Evolutionary conservation across 2,113 vertebrate species (phyloP), one percentile per base, ranked within the genome.

Genomic region (Engystomops pustulosus): DNA sequence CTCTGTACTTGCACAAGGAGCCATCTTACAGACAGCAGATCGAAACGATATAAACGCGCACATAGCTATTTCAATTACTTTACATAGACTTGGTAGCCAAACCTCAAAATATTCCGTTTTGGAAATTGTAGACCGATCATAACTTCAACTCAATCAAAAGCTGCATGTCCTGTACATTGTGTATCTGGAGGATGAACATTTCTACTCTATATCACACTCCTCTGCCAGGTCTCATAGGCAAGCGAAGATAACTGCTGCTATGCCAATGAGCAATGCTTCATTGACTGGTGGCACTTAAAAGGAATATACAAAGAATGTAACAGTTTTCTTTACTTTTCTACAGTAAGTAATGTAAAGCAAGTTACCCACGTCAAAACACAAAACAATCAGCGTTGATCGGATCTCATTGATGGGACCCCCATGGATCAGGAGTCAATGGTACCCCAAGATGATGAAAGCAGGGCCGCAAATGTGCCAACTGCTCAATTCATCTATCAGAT

Each of bases 51-150:
- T 65, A 75, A n/a, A 75, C 18, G 7, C 81, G 25, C 18, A 62
- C 53, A 83, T 58, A 47, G 51, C 53, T 47, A 75, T 75, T 83
- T 83, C 70, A 83, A 83, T 83, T 75, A 83, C 81, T 83, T 83
- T 62, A 83, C 81, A 75, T 65, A 49, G 72, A 75, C 45, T 83
- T 65, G 18, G 62, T 34, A 36, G 62, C 55, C 0, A 27, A 60
- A 18, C 53, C 36, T 74, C 81, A 83, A 83, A 62, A 75, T 49
- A 65, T 74, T 75, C 34, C 62, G 55, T 34, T 18, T 60, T 41
- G 23, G n/a, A 83, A 83, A 83, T 34, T 75, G 38, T 45, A 75
- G 81, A 25, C 14, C 69, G 45, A 75, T 45, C 53, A 58, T 36
- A 65, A 18, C 23, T 23, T 45, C 15, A 14, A 27, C 49, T 82